Conservation (phyloP, 2,113 vertebrate species). For the Nibea albiflora region DNA sequence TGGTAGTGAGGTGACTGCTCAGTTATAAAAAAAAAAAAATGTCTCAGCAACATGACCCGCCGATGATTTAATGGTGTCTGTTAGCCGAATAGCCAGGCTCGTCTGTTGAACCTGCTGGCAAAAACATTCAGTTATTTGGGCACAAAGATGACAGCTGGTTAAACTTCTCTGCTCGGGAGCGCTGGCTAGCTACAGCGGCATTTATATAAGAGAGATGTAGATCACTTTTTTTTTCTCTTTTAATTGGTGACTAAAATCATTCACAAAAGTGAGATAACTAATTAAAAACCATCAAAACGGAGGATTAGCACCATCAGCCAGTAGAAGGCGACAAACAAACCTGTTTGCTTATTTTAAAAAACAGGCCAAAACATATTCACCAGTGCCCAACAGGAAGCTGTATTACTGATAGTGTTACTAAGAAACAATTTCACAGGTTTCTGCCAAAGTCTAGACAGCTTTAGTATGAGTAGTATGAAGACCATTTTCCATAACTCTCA, state of each 20-base stretch:
- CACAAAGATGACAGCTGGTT: background rate
- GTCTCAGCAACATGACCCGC: conserved; percentile 12
- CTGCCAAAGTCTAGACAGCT: background rate
- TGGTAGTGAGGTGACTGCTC: conserved; percentile 82
- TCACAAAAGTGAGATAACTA: background rate
- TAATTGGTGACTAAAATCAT: background rate
- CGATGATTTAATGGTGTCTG: background rate
- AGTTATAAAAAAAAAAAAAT: conserved; percentile 55
- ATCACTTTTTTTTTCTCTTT: background rate
- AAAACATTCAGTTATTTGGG: background rate
- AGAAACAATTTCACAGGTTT: background rate
- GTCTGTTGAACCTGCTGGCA: background rate
- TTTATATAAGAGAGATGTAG: background rate
- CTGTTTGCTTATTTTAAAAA: background rate
- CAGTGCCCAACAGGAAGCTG: background rate
- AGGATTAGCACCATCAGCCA: background rate
- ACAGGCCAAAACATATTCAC: background rate
- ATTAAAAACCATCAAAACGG: background rate
- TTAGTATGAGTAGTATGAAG: background rate
- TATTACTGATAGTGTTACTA: background rate
- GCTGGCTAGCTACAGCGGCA: too few species aligned
- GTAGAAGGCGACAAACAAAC: conserved; percentile 27
- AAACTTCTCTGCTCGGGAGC: background rate
- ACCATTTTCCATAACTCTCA: background rate
- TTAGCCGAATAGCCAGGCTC: background rate